Evolutionary conservation across 2,113 vertebrate genomes (phyloP).

Genomic region (Solea senegalensis): DNA sequence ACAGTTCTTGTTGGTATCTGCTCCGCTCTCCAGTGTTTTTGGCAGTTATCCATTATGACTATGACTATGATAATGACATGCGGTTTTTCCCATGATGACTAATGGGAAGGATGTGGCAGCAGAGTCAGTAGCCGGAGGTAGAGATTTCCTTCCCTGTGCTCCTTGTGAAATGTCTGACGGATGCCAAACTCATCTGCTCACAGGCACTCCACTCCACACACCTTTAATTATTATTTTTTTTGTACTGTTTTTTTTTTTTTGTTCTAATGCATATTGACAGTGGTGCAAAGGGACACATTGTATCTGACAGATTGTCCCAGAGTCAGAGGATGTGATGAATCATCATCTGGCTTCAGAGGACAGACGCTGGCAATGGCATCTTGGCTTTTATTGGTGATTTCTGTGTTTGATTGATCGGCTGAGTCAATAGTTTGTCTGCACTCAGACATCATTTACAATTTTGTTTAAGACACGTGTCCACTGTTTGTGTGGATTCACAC

Average conservation of each 20-base stretch:
- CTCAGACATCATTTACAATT: constrained; percentile 1
- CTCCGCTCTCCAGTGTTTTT: not conserved
- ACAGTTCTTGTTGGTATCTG: not conserved
- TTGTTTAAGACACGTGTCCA: not conserved
- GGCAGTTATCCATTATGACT: not conserved
- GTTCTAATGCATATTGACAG: constrained; percentile 8
- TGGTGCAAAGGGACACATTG: constrained; percentile 41
- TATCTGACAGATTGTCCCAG: constrained; percentile 22
- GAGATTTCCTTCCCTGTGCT: constrained; percentile 38
- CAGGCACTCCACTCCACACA: not conserved
- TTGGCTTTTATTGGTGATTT: constrained; percentile 3
- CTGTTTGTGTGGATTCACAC: not conserved
- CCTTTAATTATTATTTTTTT: not conserved
- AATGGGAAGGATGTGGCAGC: constrained; percentile 43
- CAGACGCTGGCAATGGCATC: not conserved
- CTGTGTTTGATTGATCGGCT: not conserved
- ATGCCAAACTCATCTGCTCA: constrained; percentile 35
- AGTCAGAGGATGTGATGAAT: constrained; percentile 18
- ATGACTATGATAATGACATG: constrained; percentile 3
- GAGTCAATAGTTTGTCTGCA: not conserved
- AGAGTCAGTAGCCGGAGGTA: constrained; percentile 14
- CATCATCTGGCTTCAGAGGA: not conserved
- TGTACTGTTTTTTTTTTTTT: not conserved
- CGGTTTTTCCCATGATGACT: constrained; percentile 44
- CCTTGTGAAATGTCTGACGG: constrained; percentile 24